These are phyloP conservation scores for Gnathonemus echidnorhynchus DNA, from an alignment of 2,113 vertebrate species.

Conservation along the genomic window DNA sequence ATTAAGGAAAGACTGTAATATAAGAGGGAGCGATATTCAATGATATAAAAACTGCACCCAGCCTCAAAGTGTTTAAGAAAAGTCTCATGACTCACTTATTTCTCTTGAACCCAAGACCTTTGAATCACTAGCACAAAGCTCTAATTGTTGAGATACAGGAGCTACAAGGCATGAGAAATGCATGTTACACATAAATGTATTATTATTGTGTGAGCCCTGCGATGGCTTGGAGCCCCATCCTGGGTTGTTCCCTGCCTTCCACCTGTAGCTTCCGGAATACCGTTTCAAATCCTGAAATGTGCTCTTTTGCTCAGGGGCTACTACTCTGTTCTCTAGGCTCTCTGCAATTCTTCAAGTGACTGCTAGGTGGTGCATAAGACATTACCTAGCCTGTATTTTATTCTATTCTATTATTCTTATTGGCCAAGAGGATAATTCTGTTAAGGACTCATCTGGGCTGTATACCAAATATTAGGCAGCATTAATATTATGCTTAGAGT, in stretches of 20 bases:
- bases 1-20: not conserved
- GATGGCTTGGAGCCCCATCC: not conserved
- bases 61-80: not conserved
- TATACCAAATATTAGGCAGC: not conserved
- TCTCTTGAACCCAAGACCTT: not conserved
- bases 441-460: not conserved
- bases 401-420: not conserved
- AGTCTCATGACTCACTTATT: not conserved
- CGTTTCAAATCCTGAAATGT: not conserved
- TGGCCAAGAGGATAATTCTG: not conserved
- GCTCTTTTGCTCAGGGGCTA: not conserved
- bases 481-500: not conserved
- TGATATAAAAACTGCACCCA: not conserved
- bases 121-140: not conserved
- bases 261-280: not conserved
- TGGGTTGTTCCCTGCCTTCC: not conserved
- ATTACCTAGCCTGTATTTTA: not conserved
- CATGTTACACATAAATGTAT: too few species aligned
- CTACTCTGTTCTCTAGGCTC: not conserved
- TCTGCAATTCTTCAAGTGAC: not conserved
- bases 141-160: not conserved
- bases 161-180: too few species aligned
- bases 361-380: not conserved
- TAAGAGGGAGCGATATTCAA: not conserved
- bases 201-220: not conserved